Base-by-base conservation (phyloP, 2,888 invertebrate species). In the Mesochorus sp. region DNA sequence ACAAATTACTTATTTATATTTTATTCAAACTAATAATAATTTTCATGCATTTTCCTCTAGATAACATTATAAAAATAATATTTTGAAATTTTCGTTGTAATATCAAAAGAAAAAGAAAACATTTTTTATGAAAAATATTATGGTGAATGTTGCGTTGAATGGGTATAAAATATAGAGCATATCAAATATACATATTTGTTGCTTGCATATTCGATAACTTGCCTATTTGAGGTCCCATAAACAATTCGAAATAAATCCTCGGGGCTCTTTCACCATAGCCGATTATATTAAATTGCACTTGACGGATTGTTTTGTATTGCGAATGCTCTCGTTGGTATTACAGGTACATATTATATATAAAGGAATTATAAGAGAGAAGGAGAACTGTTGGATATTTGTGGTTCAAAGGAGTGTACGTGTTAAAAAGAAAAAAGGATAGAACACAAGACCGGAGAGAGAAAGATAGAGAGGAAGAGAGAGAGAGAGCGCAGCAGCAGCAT, bases 241-340 rank as follows among this genome's bases (percentile, higher is more conserved):
- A 71, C 80, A 78, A 80, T 80, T 80, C 76, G 59, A 71, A 74
- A 81, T 78, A 76, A 74, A 81, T 76, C 73, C 62, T 70, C 21
- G 49, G 76, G 76, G 62, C 67, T 70, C 39, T 59, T 79, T 74
- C 14, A 72, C 72, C 49, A 72, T 74, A 71, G 67, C 72, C 81
- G 68, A 76, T 81, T 78, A 81, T 81, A 80, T 80, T 80, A 72
- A 72, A 80, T 81, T 79, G 81, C 76, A 81, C 77, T 79, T 79
- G 81, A 76, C 76, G 79, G 75, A 81, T 81, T 80, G 81, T 66
- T 77, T 72, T 72, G 71, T 72, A 67, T 67, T 53, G 53, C 24
- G 76, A 72, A 61, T 55, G 67, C 47, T 55, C 61, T 67, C 61
- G 67, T 72, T 67, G 67, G 31, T 61, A 26, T 71, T 76, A 76